Evolutionary conservation across 2,113 vertebrate genomes (phyloP).

Genomic region (Fulmarus glacialis): DNA sequence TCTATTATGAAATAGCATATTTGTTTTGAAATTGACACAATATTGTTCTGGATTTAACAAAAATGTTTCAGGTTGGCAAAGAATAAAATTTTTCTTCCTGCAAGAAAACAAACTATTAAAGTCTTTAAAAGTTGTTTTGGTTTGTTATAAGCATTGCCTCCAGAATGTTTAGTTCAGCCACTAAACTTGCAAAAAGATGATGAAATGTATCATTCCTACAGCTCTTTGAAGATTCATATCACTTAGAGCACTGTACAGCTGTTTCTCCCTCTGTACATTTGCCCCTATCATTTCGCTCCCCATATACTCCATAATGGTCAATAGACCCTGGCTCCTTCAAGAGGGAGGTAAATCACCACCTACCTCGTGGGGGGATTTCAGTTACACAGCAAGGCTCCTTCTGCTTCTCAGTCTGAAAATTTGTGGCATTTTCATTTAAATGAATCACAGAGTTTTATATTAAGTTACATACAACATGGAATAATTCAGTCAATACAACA

Average conservation of each 20-base stretch:
- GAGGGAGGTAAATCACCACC: not conserved
- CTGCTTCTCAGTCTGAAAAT: not conserved
- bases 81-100: not conserved
- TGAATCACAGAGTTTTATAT: not conserved
- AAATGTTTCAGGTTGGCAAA: slow-evolving; percentile 10
- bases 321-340: not conserved
- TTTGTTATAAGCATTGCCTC: not conserved
- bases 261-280: not conserved
- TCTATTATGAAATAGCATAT: not conserved
- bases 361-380: not conserved
- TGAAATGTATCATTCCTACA: not conserved
- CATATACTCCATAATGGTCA: not conserved
- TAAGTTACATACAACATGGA: not conserved
- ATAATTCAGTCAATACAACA: not conserved
- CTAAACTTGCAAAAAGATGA: not conserved
- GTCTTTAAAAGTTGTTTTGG: not conserved
- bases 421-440: not conserved
- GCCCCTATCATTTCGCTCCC: not conserved
- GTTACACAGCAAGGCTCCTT: not conserved
- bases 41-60: not conserved
- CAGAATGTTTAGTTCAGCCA: not conserved
- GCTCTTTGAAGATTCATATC: not conserved
- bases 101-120: not conserved
- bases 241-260: not conserved
- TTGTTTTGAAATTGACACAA: slow-evolving; percentile 4